phyloP scores from a whole-genome alignment of 2,888 invertebrate species.

The Tenthredo amoena region DNA sequence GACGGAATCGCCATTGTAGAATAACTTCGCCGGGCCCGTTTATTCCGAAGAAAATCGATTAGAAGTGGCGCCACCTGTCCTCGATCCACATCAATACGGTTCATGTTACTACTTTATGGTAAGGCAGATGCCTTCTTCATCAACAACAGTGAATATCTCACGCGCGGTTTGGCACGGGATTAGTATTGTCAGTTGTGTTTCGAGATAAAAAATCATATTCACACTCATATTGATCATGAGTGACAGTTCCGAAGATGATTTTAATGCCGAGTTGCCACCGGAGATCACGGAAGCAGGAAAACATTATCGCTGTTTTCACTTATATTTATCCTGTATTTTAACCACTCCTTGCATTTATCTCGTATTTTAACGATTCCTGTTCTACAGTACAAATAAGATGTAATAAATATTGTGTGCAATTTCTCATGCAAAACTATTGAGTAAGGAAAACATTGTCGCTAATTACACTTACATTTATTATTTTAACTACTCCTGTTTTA shows the following conservation, averaged over 20 bases:
- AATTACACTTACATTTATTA: constrained; percentile 5
- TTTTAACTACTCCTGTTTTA: constrained; percentile 20
- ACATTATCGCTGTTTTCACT: constrained; percentile 5
- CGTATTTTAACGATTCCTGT: neutral
- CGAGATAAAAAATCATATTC: neutral
- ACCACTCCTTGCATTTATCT: constrained; percentile 14
- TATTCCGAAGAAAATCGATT: neutral
- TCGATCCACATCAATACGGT: neutral
- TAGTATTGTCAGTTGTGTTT: neutral
- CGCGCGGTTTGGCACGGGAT: neutral
- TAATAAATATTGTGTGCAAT: constrained; percentile 1
- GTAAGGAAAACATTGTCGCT: constrained; percentile 19
- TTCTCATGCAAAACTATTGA: constrained; percentile 12
- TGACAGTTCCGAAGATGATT: neutral
- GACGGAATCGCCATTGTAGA: neutral
- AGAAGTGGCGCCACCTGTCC: neutral
- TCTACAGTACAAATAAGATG: neutral
- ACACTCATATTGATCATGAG: neutral
- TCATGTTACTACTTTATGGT: neutral
- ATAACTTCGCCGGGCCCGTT: neutral
- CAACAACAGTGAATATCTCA: neutral
- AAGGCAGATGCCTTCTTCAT: neutral
- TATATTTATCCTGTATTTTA: neutral
- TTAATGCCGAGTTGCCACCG: neutral
- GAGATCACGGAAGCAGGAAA: neutral